Conservation (phyloP, 2,113 vertebrate genomes). For the Patagioenas fasciata region DNA sequence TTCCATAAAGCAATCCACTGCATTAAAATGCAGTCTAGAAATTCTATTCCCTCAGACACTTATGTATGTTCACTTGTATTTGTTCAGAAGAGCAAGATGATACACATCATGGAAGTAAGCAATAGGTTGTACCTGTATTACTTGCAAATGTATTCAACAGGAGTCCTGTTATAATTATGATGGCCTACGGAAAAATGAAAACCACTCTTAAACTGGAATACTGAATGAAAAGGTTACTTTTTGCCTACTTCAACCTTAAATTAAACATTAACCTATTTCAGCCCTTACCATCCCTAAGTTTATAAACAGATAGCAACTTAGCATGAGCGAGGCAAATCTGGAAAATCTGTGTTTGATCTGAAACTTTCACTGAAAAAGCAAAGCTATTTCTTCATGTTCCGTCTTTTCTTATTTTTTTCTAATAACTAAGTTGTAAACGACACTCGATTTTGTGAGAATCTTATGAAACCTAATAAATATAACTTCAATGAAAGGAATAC, state of each 20-base stretch:
- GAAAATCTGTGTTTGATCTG: neutral
- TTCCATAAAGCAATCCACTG: neutral
- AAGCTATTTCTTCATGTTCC: conserved; percentile 10
- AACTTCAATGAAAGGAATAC: neutral
- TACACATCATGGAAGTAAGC: neutral
- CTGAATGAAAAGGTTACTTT: neutral
- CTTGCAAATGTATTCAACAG: neutral
- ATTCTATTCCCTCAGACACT: neutral
- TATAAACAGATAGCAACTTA: neutral
- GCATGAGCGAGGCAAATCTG: neutral
- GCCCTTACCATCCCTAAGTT: neutral
- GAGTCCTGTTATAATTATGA: neutral
- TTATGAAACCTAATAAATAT: conserved; percentile 10
- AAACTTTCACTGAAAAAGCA: neutral
- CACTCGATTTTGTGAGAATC: conserved; percentile 54
- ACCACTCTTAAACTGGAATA: neutral
- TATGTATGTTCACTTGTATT: neutral
- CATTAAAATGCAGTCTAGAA: neutral
- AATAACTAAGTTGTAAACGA: conserved; percentile 16
- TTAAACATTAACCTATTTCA: neutral
- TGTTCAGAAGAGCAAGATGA: neutral
- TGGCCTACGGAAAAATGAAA: neutral
- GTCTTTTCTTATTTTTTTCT: conserved; percentile 13
- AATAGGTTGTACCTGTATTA: neutral
- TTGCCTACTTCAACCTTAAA: neutral